These are phyloP conservation scores for Conger conger DNA, from an alignment of 2,113 vertebrate genomes.

Conservation along the genomic window DNA sequence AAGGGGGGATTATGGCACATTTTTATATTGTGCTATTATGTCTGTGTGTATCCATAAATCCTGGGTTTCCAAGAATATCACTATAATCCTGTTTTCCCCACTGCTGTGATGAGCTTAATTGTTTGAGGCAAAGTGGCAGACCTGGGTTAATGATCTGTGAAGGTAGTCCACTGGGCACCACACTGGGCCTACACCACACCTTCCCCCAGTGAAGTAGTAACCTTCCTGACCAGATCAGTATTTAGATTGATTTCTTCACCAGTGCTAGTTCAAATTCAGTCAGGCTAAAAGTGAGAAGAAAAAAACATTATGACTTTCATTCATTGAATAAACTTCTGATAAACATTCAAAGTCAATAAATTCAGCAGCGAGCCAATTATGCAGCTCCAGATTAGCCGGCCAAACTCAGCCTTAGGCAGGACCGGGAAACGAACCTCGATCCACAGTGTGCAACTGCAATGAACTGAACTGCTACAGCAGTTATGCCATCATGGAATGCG, in stretches of 20 bases:
- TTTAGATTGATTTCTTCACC: not conserved
- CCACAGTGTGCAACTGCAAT: too few species aligned
- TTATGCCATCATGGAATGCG: too few species aligned
- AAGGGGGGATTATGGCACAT: not conserved
- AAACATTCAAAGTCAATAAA: not conserved
- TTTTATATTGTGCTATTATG: not conserved
- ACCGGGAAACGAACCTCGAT: too few species aligned
- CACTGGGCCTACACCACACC: not conserved
- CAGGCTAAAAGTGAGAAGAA: not conserved
- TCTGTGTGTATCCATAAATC: not conserved
- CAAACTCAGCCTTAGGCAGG: too few species aligned
- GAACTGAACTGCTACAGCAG: too few species aligned
- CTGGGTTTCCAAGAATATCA: not conserved
- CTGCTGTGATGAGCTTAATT: not conserved
- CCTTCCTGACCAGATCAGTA: not conserved
- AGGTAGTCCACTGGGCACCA: not conserved
- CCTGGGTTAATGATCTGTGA: not conserved
- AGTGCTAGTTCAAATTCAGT: not conserved
- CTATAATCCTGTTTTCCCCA: not conserved
- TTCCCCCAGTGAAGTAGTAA: not conserved
- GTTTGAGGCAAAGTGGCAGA: not conserved
- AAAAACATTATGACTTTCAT: not conserved
- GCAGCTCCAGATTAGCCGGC: too few species aligned
- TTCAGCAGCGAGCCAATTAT: too few species aligned
- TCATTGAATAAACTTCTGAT: not conserved